Conservation (phyloP, 2,113 vertebrate genomes). For the Menura novaehollandiae region DNA sequence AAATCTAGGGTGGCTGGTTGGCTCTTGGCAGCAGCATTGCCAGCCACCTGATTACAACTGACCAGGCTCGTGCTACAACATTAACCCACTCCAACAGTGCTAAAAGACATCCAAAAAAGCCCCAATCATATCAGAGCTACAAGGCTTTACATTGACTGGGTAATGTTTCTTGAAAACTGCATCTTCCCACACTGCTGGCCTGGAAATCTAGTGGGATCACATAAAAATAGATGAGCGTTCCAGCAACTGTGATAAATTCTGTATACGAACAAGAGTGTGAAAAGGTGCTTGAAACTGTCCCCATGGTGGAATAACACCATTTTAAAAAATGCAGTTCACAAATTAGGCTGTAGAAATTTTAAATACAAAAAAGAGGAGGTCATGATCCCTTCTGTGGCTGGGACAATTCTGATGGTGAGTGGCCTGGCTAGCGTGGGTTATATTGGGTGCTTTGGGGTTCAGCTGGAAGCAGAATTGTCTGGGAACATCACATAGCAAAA, state of each 20-base stretch:
- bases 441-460: not conserved
- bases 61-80: not conserved
- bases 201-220: constrained; percentile 13
- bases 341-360: not conserved
- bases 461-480: not conserved
- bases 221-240: not conserved
- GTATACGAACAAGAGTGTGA: not conserved
- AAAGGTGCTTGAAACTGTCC: not conserved
- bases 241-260: not conserved
- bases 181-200: constrained; percentile 16
- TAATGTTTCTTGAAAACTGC: constrained; percentile 3
- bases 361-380: not conserved
- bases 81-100: not conserved
- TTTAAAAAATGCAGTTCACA: not conserved
- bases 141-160: not conserved
- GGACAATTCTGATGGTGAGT: not conserved
- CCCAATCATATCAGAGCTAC: not conserved
- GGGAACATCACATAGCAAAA: not conserved
- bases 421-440: not conserved
- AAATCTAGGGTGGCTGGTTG: not conserved
- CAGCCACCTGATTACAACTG: constrained; percentile 2
- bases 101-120: not conserved
- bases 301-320: not conserved
- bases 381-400: not conserved
- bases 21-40: not conserved